phyloP scores from a whole-genome alignment of 2,888 invertebrate genomes.

The Macrosoma leucophasiata region DNA sequence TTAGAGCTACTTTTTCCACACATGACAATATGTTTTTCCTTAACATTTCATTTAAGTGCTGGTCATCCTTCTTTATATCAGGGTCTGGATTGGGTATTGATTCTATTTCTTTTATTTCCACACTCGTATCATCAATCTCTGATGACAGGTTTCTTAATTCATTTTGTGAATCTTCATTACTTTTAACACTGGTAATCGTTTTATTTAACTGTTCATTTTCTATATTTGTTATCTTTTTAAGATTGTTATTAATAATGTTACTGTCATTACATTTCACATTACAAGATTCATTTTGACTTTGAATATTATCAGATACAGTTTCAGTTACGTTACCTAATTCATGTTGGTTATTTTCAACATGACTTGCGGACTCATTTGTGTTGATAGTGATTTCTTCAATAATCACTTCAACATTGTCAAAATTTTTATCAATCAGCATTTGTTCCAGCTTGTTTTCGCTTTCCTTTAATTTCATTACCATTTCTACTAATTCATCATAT shows the following conservation, averaged over 20 bases:
- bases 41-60: conserved; percentile 51
- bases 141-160: conserved; percentile 25
- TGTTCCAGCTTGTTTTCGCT: conserved; percentile 80
- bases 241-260: conserved; percentile 38
- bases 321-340: conserved; percentile 28
- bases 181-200: conserved; percentile 43
- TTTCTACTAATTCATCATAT: conserved; percentile 78
- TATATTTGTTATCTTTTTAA: conserved; percentile 64
- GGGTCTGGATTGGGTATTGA: conserved; percentile 29
- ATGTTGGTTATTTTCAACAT: conserved; percentile 27
- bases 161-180: conserved; percentile 33
- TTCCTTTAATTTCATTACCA: conserved; percentile 81
- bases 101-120: conserved; percentile 41
- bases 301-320: conserved; percentile 23
- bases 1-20: conserved; percentile 61
- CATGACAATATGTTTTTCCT: conserved; percentile 63
- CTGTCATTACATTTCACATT: conserved; percentile 42
- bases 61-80: conserved; percentile 42
- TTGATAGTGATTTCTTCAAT: conserved; percentile 43
- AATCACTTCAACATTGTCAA: conserved; percentile 56
- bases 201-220: conserved; percentile 68
- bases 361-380: conserved; percentile 23
- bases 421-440: conserved; percentile 59
- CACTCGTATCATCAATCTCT: conserved; percentile 18
- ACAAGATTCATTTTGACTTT: conserved; percentile 33